Evolutionary conservation across 2,888 invertebrate genomes (phyloP).

Genomic region (Platycheirus rosarum): DNA sequence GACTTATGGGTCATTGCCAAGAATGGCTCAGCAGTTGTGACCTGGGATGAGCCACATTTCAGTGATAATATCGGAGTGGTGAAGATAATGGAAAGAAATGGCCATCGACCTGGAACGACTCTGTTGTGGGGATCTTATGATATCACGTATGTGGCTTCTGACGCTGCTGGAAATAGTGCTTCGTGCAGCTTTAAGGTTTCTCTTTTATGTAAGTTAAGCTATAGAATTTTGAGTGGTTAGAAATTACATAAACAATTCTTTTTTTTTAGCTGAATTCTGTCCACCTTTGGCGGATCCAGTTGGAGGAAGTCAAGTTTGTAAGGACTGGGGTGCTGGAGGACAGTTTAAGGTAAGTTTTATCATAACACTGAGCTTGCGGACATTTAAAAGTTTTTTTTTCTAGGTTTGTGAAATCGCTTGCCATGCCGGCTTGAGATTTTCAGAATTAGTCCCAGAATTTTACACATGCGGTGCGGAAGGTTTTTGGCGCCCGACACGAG

Average conservation of each 20-base stretch:
- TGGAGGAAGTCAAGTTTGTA: conserved; percentile 95
- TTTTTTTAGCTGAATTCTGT: conserved; percentile 91
- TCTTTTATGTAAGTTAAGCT: conserved; percentile 88
- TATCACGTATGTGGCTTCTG: conserved; percentile 96
- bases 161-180: conserved; percentile 95
- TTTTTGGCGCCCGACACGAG: conserved; percentile 95
- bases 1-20: conserved; percentile 97
- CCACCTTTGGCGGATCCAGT: conserved; percentile 94
- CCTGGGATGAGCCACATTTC: conserved; percentile 96
- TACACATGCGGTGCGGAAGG: conserved; percentile 99
- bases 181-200: conserved; percentile 96
- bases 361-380: neutral
- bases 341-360: conserved; percentile 88
- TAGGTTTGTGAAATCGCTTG: conserved; percentile 94
- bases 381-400: neutral
- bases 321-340: conserved; percentile 97
- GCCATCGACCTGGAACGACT: conserved; percentile 93
- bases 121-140: conserved; percentile 95
- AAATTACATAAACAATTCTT: conserved; percentile 12
- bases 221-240: neutral
- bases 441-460: conserved; percentile 96
- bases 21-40: conserved; percentile 94
- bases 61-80: conserved; percentile 93
- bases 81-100: conserved; percentile 91
- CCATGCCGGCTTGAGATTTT: conserved; percentile 93